Evolutionary conservation across 2,888 invertebrate genomes (phyloP), one percentile per base, ranked within the genome.

Genomic region (Meliscaeva auricollis): DNA sequence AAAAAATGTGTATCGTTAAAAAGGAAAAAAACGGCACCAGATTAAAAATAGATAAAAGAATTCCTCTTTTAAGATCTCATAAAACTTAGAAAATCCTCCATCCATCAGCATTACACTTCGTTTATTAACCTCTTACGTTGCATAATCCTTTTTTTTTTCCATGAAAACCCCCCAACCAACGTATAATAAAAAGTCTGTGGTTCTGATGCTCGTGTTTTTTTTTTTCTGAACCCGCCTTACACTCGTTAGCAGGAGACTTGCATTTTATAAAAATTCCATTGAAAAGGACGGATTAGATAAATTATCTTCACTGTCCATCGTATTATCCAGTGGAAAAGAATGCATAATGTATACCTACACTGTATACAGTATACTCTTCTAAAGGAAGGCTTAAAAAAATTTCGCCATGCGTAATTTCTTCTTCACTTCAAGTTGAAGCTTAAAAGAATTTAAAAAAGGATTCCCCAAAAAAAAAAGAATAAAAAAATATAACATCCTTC

Each of bases 271-370:
- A 72, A 41, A 78, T 60, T 72, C 66, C 70, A 54, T 54, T 48
- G 66, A 54, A 72, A 66, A 44, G 30, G 72, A 80, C 9, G 41
- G 72, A 80, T 84, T 66, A 68, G 66, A 75, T 80, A 68, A 72
- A 80, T 80, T 54, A 72, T 52, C 78, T 58, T 26, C 9, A 9
- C 64, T 64, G 52, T 66, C 64, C 32, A 50, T 79, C 44, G 15
- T 11, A 30, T 48, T 15, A 64, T 66, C 32, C 66, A 48, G 20
- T 66, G n/a, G 48, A 20, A 26, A 50, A 13, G 20, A 0, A 20
- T 35, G 22, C 26, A 66, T 22, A 1, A 35, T 35, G 17, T 2
- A 35, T 35, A 66, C 26, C 2, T 26, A 3, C 4, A 3, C 4
- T 26, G 3, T 26, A 3, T 26, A 26, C 26, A n/a, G n/a, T n/a